These are phyloP conservation scores for Drosophila burlai DNA, from an alignment of 1,140 invertebrate species.

Conservation along the genomic window DNA sequence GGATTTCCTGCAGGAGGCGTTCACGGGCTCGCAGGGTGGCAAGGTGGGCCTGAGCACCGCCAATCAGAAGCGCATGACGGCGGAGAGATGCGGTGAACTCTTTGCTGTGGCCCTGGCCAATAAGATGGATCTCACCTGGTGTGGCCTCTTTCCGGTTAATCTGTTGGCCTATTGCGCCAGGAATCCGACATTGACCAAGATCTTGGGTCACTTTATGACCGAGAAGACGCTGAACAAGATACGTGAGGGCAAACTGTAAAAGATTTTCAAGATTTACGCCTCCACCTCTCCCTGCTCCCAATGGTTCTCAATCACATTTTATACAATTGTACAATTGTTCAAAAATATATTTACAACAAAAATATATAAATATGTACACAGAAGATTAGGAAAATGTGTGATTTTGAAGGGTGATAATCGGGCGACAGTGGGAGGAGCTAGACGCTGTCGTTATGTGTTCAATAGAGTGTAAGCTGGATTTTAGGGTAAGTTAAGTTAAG, in stretches of 20 bases:
- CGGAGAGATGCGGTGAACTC: constrained; percentile 90
- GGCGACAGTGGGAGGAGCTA: neutral
- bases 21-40: constrained; percentile 88
- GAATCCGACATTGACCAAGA: constrained; percentile 87
- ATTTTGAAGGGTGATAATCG: neutral
- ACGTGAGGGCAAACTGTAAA: constrained; percentile 81
- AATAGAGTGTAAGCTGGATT: no score
- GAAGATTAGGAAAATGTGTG: constrained; percentile 21
- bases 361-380: constrained; percentile 22
- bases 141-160: constrained; percentile 88
- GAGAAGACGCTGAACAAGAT: constrained; percentile 83
- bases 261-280: neutral
- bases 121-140: constrained; percentile 91
- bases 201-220: constrained; percentile 76
- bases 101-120: constrained; percentile 92
- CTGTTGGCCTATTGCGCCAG: constrained; percentile 88
- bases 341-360: constrained; percentile 33
- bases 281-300: neutral
- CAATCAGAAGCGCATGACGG: constrained; percentile 87
- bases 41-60: constrained; percentile 86
- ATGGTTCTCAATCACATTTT: constrained; percentile 29
- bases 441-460: neutral
- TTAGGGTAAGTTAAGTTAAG: neutral
- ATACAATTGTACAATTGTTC: constrained; percentile 38
- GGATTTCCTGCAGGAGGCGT: constrained; percentile 89